Evolutionary conservation across 2,888 invertebrate genomes (phyloP).

Genomic region (Cacoxenus indagator): DNA sequence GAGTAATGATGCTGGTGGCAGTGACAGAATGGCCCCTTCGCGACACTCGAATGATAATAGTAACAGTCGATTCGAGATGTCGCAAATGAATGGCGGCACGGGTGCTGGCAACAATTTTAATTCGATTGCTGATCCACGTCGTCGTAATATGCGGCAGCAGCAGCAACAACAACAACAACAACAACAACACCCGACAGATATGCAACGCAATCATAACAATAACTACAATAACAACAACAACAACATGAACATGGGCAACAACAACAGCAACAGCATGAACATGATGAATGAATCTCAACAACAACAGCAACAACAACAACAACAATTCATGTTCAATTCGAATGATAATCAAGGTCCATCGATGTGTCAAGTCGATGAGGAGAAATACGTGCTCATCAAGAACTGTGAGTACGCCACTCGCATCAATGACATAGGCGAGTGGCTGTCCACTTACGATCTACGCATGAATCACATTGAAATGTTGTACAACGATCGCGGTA

Average conservation of each 20-base stretch:
- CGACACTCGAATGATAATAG: background rate
- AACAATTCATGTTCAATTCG: background rate
- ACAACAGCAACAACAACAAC: slow-evolving; percentile 15
- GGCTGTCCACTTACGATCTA: slow-evolving; percentile 83
- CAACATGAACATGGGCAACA: slow-evolving; percentile 15
- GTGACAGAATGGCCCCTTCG: background rate
- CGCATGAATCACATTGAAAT: slow-evolving; percentile 84
- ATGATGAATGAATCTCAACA: background rate
- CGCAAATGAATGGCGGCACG: slow-evolving; percentile 7
- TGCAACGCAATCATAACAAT: slow-evolving; percentile 20
- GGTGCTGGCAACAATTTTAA: background rate
- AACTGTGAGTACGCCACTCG: slow-evolving; percentile 82
- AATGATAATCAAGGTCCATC: background rate
- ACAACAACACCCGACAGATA: slow-evolving; percentile 26
- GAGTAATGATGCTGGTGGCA: slow-evolving; percentile 7
- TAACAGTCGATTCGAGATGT: background rate
- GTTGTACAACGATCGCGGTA: slow-evolving; percentile 78
- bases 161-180: slow-evolving; percentile 33
- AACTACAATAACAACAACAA: slow-evolving; percentile 33
- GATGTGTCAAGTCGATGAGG: slow-evolving; percentile 41
- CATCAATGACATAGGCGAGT: slow-evolving; percentile 84
- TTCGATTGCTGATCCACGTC: slow-evolving; percentile 38
- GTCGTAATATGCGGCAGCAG: slow-evolving; percentile 32
- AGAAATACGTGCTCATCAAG: slow-evolving; percentile 80
- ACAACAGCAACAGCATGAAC: slow-evolving; percentile 4